Evolutionary conservation across 1,140 invertebrate species (phyloP), one percentile per base, ranked within the genome.

Genomic region (Drosophila biarmipes): DNA sequence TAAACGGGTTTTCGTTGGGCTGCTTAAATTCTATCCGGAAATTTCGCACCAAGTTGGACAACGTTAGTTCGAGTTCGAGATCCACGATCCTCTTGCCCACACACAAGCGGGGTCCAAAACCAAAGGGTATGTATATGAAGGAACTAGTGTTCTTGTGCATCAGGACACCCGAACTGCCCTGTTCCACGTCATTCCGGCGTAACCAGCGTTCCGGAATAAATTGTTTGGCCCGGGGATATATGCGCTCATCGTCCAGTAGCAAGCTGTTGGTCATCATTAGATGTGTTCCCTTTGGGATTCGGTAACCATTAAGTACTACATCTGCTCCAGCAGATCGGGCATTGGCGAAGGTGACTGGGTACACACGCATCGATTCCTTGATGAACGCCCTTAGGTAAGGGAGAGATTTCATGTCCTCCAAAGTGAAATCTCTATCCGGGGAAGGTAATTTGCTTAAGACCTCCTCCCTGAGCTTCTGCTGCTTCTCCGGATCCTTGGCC

Each of bases 291-390:
- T 96, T 96, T 15, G 97, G 97, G 61, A 98, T 94, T 63, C 94
- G 93, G 80, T 97, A 98, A 40, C 96, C 96, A 51, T 94, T 94
- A 46, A 98, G 94, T 10, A 96, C 92, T 0, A 96, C 93, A 78
- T 98, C 95, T 37, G 94, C 94, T 53, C 95, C 95, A 53, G 96
- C 93, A 59, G 95, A 95, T 68, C 97, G 93, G 6, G 95, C 94
- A 80, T 98, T 96, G 35, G 96, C 96, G 57, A 97, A 94, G n/a
- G 97, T 96, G 4, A 97, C 96, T n/a, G 97, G 97, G 92, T 95
- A 96, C 91, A 98, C 93, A 87, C 96, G 93, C 29, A 97, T 93
- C 17, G 95, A 95, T 57, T 94, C 93, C 64, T 93, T 93, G 29
- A 94, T 93, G 55, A 92, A 93, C 8, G 93, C 93, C 80, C 93